A percentile compares a stretch with the other conserved stretches of the same genome.
Evolutionary conservation across 1,140 invertebrate species (phyloP).

Genomic region (Cotesia glomerata): DNA sequence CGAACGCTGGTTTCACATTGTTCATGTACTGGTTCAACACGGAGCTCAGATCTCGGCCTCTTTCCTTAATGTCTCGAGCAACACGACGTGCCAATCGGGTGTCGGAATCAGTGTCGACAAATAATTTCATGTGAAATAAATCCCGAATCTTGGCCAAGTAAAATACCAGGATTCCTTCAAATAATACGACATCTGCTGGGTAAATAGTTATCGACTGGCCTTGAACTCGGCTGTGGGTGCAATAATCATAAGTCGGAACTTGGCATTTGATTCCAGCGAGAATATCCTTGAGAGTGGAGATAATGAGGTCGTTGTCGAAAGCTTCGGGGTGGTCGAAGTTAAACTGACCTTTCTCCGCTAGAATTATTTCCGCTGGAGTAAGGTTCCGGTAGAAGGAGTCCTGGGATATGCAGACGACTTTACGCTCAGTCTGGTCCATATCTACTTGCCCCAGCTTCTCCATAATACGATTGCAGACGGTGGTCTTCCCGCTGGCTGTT

Average conservation of each 20-base stretch:
- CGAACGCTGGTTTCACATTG: constrained; percentile 98
- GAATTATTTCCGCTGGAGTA: constrained; percentile 77
- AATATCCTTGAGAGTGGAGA: constrained; percentile 80
- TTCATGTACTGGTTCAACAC: constrained; percentile 97
- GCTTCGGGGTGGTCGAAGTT: constrained; percentile 99
- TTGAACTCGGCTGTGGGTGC: constrained; percentile 74
- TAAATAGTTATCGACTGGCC: constrained; percentile 83
- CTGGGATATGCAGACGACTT: constrained; percentile 93
- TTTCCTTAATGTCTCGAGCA: constrained; percentile 94
- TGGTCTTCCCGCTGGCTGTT: constrained; percentile 98
- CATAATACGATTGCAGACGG: constrained; percentile 96
- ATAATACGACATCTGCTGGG: constrained; percentile 96
- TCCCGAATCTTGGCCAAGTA: constrained; percentile 94
- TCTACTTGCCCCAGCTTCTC: constrained; percentile 90
- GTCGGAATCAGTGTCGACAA: constrained; percentile 99
- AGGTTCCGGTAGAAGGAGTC: constrained; percentile 95
- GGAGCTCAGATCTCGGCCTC: constrained; percentile 90
- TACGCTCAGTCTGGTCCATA: constrained; percentile 85
- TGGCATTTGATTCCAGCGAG: constrained; percentile 82
- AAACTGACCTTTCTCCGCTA: constrained; percentile 87
- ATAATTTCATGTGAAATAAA: constrained; percentile 98
- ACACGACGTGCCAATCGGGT: constrained; percentile 93
- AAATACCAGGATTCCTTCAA: constrained; percentile 98
- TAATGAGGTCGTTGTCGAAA: constrained; percentile 86
- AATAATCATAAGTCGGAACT: constrained; percentile 91